Conservation (phyloP, 2,113 vertebrate genomes). For the Forbesichthys agassizii region DNA sequence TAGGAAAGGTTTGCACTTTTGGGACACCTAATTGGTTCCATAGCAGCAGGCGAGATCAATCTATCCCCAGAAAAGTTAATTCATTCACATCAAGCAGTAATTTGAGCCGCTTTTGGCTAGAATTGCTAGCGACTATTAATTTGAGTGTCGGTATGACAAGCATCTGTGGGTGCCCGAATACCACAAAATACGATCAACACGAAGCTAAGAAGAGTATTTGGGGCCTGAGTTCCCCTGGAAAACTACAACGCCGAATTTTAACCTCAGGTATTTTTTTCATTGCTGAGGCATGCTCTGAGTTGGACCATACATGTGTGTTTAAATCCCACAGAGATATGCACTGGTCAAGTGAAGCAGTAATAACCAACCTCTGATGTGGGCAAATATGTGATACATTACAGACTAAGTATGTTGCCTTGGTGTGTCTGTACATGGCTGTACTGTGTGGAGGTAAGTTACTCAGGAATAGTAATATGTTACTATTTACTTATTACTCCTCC, state of each 20-base stretch:
- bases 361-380: constrained; percentile 17
- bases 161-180: not conserved
- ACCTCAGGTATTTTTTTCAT: not conserved
- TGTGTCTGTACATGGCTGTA: not conserved
- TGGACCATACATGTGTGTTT: constrained; percentile 1
- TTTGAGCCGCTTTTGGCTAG: constrained; percentile 7
- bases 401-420: not conserved
- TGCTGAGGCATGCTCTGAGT: not conserved
- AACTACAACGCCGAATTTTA: not conserved
- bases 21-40: constrained; percentile 60
- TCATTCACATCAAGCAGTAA: constrained; percentile 40
- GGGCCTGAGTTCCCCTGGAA: constrained; percentile 3
- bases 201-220: not conserved
- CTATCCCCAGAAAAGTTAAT: constrained; percentile 54
- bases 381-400: constrained; percentile 20
- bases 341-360: constrained; percentile 40
- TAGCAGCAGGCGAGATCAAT: constrained; percentile 35
- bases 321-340: constrained; percentile 21
- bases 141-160: not conserved
- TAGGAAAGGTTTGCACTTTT: constrained; percentile 41
- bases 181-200: not conserved
- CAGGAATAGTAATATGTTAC: too few relatives aligned
- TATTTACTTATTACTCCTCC: too few relatives aligned
- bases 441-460: too few relatives aligned
- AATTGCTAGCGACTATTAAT: constrained; percentile 3